Conservation (phyloP, 2,113 vertebrate species). For the Oplegnathus fasciatus region DNA sequence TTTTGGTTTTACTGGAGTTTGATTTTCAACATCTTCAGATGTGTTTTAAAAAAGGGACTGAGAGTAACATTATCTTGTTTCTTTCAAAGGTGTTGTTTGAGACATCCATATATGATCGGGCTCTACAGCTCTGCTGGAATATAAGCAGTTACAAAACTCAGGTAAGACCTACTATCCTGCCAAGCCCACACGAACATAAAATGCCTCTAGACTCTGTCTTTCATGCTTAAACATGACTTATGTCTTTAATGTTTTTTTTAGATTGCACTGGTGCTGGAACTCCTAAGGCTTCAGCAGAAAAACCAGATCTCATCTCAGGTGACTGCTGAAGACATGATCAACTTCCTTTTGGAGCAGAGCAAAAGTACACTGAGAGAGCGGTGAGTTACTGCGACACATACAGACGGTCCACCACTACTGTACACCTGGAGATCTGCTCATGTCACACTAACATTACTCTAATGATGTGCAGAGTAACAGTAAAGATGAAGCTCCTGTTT, state of each 20-base stretch:
- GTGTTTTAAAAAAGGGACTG: not conserved
- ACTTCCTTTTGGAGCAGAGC: not conserved
- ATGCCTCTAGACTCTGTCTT: not conserved
- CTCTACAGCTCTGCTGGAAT: conserved; percentile 11
- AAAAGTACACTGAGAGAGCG: not conserved
- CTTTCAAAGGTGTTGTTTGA: not conserved
- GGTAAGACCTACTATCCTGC: not conserved
- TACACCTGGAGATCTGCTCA: not conserved
- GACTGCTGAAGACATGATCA: conserved; percentile 6
- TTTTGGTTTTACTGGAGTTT: not conserved
- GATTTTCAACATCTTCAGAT: not conserved
- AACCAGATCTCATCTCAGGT: not conserved
- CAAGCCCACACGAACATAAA: not conserved
- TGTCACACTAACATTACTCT: not conserved
- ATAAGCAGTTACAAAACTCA: not conserved
- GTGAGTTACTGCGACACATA: not conserved
- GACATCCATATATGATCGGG: not conserved
- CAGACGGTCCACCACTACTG: not conserved
- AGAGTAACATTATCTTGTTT: not conserved
- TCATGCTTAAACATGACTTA: not conserved
- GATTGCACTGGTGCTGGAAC: not conserved
- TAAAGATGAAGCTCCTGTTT: not conserved
- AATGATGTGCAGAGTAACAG: not conserved
- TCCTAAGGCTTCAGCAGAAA: conserved; percentile 8
- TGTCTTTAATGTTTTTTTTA: conserved; percentile 10